Percentiles rank a stretch among this genome's conserved stretches.
phyloP scores from a whole-genome alignment of 2,888 invertebrate species.

The Ypsolopha scabrella region DNA sequence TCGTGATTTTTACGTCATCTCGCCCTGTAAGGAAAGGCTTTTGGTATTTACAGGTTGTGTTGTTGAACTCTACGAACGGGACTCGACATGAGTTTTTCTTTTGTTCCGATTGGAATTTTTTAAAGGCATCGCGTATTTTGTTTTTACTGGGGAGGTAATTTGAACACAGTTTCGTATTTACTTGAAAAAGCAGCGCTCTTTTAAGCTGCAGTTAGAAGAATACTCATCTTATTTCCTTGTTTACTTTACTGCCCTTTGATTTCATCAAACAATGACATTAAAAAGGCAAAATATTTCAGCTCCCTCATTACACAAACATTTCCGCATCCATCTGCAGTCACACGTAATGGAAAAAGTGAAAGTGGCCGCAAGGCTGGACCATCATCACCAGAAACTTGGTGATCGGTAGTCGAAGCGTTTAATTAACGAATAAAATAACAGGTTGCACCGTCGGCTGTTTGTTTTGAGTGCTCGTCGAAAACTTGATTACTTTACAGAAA shows the following conservation, averaged over 20 bases:
- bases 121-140: not conserved
- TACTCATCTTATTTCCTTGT: no score
- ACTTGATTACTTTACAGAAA: constrained; percentile 45
- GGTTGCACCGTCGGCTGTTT: constrained; percentile 30
- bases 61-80: constrained; percentile 4
- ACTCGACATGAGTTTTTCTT: constrained; percentile 8
- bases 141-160: no score
- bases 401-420: constrained; percentile 5
- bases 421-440: constrained; percentile 6
- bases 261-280: no score
- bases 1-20: constrained; percentile 37
- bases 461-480: constrained; percentile 48
- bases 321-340: no score
- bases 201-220: no score
- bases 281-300: no score
- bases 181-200: no score
- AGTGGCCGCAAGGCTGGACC: not conserved
- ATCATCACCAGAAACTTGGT: not conserved
- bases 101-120: not conserved
- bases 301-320: no score
- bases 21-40: constrained; percentile 43
- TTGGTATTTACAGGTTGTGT: constrained; percentile 4
- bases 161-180: no score
- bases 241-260: no score
- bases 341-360: not conserved